Percentiles rank a stretch among this genome's conserved stretches.
phyloP scores from a whole-genome alignment of 2,797 vertebrate species.

The Tinamus major region DNA sequence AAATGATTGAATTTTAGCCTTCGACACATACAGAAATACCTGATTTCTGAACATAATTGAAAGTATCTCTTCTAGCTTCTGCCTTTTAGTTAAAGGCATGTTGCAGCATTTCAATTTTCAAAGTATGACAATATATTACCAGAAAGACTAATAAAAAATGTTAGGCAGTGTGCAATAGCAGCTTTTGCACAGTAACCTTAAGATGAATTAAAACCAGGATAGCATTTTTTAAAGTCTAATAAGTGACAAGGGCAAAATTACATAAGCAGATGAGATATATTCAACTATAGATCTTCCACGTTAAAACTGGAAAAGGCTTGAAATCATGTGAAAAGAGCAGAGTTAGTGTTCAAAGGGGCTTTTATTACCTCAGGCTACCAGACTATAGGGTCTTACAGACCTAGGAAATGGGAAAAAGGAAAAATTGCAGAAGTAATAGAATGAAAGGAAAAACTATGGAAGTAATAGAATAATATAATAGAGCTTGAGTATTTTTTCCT shows the following conservation, averaged over 20 bases:
- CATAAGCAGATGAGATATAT: neutral
- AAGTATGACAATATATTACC: neutral
- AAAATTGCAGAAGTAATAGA: neutral
- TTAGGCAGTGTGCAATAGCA: neutral
- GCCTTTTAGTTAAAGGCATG: neutral
- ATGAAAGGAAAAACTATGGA: fast-evolving
- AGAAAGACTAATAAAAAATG: neutral
- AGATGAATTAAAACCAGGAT: neutral
- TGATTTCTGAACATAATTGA: slow-evolving; percentile 9
- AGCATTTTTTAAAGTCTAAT: neutral
- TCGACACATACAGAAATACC: neutral
- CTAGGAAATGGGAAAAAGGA: neutral
- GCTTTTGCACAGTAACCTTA: neutral
- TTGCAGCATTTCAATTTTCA: neutral
- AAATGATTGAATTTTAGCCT: neutral
- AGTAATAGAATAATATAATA: neutral
- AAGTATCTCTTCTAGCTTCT: neutral
- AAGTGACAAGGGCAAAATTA: neutral
- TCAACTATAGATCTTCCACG: neutral
- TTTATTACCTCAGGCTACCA: neutral
- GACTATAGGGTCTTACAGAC: neutral
- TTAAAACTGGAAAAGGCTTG: neutral
- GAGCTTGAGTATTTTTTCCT: too few species aligned
- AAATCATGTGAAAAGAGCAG: neutral
- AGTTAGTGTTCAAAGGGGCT: neutral